Percentiles rank a stretch among this genome's conserved stretches.
Evolutionary conservation across 2,113 vertebrate species (phyloP).

Genomic region (Galeopterus variegatus): DNA sequence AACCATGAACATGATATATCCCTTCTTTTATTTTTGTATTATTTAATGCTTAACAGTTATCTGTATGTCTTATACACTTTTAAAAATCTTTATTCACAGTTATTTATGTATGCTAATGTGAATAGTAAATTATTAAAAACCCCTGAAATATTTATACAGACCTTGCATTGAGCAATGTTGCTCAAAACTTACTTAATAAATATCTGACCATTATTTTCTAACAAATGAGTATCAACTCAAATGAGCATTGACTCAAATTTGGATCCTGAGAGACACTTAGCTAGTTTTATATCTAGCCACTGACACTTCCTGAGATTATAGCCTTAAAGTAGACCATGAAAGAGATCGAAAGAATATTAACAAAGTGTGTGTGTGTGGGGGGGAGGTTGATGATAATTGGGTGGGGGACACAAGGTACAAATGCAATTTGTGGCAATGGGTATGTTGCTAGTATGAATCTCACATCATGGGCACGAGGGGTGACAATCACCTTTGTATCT

Average conservation of each 20-base stretch:
- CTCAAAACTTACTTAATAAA: not conserved
- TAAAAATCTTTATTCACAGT: not conserved
- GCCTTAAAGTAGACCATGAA: not conserved
- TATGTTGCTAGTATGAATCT: too few species aligned
- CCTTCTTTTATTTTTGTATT: not conserved
- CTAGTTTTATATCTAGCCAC: not conserved
- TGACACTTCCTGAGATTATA: not conserved
- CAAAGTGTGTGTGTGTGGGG: too few species aligned
- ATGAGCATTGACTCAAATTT: not conserved
- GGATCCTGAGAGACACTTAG: not conserved
- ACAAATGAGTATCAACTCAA: not conserved
- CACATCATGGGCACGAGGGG: too few species aligned
- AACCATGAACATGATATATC: not conserved
- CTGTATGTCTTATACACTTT: not conserved
- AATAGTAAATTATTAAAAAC: not conserved
- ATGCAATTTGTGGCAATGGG: too few species aligned
- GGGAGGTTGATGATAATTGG: too few species aligned
- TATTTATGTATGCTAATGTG: not conserved
- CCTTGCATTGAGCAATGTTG: not conserved
- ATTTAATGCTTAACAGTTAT: not conserved
- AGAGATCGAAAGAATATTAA: not conserved
- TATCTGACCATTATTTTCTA: not conserved
- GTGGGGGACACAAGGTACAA: too few species aligned
- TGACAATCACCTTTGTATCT: too few species aligned
- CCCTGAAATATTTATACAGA: not conserved